phyloP scores from a whole-genome alignment of 2,888 invertebrate genomes.

The Mactromeris polynyma region DNA sequence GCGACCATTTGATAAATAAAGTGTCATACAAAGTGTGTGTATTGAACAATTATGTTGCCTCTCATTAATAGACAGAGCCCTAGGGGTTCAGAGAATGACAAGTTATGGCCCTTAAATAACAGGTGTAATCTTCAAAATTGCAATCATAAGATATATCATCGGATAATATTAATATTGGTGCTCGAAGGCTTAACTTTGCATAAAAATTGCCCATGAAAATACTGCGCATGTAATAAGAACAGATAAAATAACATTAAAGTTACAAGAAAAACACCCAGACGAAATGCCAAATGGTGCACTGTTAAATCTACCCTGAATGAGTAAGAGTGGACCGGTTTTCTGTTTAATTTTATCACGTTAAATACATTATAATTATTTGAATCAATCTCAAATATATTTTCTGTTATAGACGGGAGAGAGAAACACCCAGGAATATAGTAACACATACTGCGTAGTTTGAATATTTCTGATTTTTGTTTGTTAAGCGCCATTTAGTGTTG shows the following conservation, averaged over 20 bases:
- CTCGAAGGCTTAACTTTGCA: not conserved
- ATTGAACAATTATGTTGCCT: not conserved
- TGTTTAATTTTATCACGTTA: too few relatives aligned
- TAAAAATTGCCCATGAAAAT: conserved; percentile 5
- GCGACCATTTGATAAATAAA: conserved; percentile 34
- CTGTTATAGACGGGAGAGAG: too few relatives aligned
- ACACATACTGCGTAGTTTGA: too few relatives aligned
- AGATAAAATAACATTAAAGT: not conserved
- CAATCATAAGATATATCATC: conserved; percentile 6
- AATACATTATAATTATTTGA: too few relatives aligned
- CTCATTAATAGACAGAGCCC: conserved; percentile 12
- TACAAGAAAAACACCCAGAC: not conserved
- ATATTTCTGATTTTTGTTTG: too few relatives aligned
- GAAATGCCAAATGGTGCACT: not conserved
- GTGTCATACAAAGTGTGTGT: conserved; percentile 25
- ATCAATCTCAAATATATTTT: too few relatives aligned
- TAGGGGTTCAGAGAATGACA: conserved; percentile 14
- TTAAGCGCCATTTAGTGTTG: too few relatives aligned
- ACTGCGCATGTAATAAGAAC: not conserved
- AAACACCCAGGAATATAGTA: too few relatives aligned
- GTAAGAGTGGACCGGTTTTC: too few relatives aligned
- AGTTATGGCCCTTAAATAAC: conserved; percentile 30
- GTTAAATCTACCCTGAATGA: too few relatives aligned
- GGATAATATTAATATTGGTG: not conserved
- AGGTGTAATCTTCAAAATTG: conserved; percentile 28